Percentiles rank a stretch among this genome's conserved stretches.
phyloP scores from a whole-genome alignment of 2,888 invertebrate genomes.

The Dryobota labecula region DNA sequence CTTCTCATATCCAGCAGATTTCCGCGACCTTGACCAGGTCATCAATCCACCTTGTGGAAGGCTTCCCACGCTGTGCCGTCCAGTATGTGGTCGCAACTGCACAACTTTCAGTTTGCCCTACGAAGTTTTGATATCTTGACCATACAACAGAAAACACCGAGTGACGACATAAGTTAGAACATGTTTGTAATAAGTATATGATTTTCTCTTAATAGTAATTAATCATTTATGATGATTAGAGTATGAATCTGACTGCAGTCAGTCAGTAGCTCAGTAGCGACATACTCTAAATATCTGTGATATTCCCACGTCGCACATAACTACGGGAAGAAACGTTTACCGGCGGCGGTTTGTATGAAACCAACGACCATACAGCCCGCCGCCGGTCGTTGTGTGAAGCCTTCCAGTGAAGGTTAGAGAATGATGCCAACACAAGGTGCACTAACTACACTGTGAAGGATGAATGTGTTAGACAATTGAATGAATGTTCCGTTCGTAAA shows the following conservation, averaged over 20 bases:
- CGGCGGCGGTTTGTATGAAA: background rate
- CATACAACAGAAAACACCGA: background rate
- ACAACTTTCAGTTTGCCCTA: no score
- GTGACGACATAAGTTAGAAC: background rate
- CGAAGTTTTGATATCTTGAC: background rate
- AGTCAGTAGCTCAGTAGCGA: background rate
- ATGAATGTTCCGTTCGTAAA: background rate
- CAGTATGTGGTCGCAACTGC: background rate
- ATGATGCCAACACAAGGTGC: background rate
- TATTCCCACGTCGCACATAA: conserved; percentile 22
- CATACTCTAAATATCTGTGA: background rate
- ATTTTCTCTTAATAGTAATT: background rate
- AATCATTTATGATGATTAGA: background rate
- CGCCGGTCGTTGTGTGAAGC: background rate
- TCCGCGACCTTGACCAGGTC: background rate
- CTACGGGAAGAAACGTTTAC: conserved; percentile 13
- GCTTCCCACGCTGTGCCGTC: background rate
- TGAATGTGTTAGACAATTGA: background rate
- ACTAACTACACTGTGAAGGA: no score
- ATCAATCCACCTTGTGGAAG: background rate
- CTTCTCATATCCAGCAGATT: no score
- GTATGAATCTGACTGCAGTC: no score
- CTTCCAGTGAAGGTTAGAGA: background rate
- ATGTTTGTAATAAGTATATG: background rate
- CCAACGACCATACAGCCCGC: background rate